Evolutionary conservation across 2,797 vertebrate species (phyloP), one percentile per base, ranked within the genome.

Genomic region (Melopsittacus undulatus): DNA sequence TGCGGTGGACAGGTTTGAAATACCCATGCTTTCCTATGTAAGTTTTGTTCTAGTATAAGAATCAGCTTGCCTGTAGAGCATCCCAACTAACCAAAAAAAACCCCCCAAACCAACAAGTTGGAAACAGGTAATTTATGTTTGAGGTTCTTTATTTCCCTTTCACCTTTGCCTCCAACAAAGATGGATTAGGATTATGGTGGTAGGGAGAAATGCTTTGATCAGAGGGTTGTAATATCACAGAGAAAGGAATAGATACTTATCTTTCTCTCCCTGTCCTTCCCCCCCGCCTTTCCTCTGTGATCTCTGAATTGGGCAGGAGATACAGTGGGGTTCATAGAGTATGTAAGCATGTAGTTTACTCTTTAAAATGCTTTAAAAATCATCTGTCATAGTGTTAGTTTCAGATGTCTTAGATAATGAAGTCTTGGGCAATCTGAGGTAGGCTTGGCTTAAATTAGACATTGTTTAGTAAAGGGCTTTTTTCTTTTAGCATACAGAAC

Each of bases 261-360:
- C 7, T 16, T 36, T 36, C 36, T 30, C 21, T 19, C 23, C 13
- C 26, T 11, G 4, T 62, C 48, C 74, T 81, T 26, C 23, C 61
- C 42, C 42, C 14, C 4, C 8, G 24, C 10, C 4, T 10, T 12
- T 11, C 26, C 1, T 3, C 6, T 13, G 2, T 45, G 10, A 3
- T 83, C 48, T 75, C 69, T 54, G 17, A 72, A 83, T 52, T 52
- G 36, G 10, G 7, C 21, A 49, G 42, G 26, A 73, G 29, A 6
- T 80, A 8, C 34, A 26, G 30, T 83, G 32, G 2, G 4, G 2
- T 66, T 79, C 38, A 10, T 56, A 29, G 32, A 45, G 10, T 30
- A 4, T 30, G 12, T 59, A 83, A 78, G 29, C 10, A 18, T 70
- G 46, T 40, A 7, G 13, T 17, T 79, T 87, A 34, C 27, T 45